Evolutionary conservation across 2,113 vertebrate species (phyloP), one percentile per base, ranked within the genome.

Genomic region (Condylura cristata): DNA sequence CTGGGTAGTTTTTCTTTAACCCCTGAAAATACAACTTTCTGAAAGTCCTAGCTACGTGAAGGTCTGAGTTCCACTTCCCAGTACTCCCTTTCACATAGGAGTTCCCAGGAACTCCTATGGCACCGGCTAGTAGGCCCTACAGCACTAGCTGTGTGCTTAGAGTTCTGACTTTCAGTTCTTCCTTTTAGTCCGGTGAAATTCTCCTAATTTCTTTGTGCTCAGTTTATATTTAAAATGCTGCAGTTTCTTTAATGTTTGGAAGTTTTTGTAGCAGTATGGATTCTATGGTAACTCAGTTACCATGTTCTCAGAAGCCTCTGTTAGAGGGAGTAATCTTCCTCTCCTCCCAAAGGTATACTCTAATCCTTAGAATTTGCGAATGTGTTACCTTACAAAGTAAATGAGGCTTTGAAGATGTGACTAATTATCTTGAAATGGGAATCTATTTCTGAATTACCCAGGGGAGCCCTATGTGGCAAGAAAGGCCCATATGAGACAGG

Each of bases 131-230:
- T n/a, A 14, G 41, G 6, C 20, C 53, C 61, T 5, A 1, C 4
- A 4, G 34, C 0, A 9, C 24, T 24, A 60, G 17, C 2, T 51
- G 28, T 9, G 3, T 34, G 17, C 17, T 85, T 78, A 10, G 34
- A 3, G 17, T 11, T 26, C 20, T 28, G 14, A 24, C 30, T 95
- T 93, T 89, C n/a, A 20, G 17, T 93, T 96, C 75, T 85, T 87
- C 41, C 61, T 66, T 93, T 75, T 60, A 46, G 46, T 22, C 16
- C 24, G 20, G 0, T 68, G 20, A 61, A n/a, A 61, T 28, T 80
- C 61, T 22, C 46, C 4, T 48, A 22, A 13, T 72, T 90, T 85
- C 30, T 78, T 24, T 68, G 30, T 68, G 81, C 46, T 65, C 18
- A 74, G 32, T 22, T 51, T 58, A 18, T 82, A 60, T 85, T 68